These are phyloP conservation scores for Athalia cordata DNA, from an alignment of 2,888 invertebrate genomes.

Conservation along the genomic window DNA sequence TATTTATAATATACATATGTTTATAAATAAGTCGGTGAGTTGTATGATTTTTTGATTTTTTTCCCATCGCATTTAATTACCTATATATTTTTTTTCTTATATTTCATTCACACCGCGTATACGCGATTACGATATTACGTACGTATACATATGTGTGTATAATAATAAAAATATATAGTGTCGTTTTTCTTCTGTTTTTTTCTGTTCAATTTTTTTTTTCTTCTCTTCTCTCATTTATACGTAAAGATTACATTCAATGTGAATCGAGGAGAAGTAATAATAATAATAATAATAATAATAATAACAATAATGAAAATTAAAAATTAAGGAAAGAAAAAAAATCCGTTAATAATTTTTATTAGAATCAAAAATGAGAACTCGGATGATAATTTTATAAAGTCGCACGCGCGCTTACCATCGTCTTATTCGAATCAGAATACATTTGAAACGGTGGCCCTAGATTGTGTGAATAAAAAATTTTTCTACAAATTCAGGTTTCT, in stretches of 20 bases:
- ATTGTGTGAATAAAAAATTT: constrained; percentile 29
- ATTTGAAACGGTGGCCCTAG: no score
- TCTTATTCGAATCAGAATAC: not conserved
- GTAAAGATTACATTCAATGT: no score
- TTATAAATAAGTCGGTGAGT: constrained; percentile 14
- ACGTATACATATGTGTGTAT: no score
- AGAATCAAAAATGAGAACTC: no score
- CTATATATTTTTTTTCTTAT: not conserved
- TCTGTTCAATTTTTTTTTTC: no score
- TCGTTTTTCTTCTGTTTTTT: not conserved
- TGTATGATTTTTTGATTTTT: not conserved
- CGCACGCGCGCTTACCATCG: not conserved
- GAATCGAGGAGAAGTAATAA: no score
- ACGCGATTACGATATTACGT: not conserved
- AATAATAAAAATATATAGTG: not conserved
- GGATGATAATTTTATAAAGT: no score
- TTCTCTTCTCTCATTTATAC: no score
- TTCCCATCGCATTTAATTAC: not conserved
- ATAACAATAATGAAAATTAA: no score
- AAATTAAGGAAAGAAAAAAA: not conserved
- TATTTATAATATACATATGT: not conserved
- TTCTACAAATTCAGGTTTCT: constrained; percentile 33
- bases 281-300: no score
- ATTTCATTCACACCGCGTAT: not conserved
- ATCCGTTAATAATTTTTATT: no score